Conservation (phyloP, 2,113 vertebrate genomes). For the Elgaria multicarinata region DNA sequence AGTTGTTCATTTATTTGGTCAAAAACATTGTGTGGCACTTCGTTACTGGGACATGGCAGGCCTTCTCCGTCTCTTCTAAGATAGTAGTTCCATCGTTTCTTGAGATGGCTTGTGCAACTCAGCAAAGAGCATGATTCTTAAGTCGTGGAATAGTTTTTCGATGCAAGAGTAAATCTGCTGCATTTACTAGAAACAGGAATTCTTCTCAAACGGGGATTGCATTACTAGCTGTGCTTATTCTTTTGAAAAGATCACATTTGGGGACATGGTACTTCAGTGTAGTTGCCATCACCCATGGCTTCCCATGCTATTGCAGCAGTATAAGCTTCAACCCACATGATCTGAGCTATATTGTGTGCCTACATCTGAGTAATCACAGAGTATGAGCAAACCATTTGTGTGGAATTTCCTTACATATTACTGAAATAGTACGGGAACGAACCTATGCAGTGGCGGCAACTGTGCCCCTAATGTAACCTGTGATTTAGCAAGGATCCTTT, state of each 20-base stretch:
- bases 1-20: neutral
- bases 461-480: neutral
- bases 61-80: slow-evolving; percentile 13
- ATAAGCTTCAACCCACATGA: neutral
- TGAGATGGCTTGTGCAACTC: neutral
- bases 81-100: neutral
- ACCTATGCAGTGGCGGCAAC: neutral
- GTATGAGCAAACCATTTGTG: neutral
- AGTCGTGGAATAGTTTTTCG: slow-evolving; percentile 18
- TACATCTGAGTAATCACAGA: no score
- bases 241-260: neutral
- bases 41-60: fast-evolving
- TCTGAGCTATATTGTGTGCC: neutral
- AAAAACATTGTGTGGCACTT: neutral
- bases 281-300: neutral
- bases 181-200: slow-evolving; percentile 5
- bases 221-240: no score
- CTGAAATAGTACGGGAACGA: neutral
- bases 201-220: neutral
- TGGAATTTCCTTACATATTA: neutral
- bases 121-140: slow-evolving; percentile 6
- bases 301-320: neutral
- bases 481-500: neutral
- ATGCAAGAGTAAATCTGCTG: slow-evolving; percentile 6
- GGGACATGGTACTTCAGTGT: neutral